Evolutionary conservation across 2,888 invertebrate genomes (phyloP).

Genomic region (Andrena hattorfiana): DNA sequence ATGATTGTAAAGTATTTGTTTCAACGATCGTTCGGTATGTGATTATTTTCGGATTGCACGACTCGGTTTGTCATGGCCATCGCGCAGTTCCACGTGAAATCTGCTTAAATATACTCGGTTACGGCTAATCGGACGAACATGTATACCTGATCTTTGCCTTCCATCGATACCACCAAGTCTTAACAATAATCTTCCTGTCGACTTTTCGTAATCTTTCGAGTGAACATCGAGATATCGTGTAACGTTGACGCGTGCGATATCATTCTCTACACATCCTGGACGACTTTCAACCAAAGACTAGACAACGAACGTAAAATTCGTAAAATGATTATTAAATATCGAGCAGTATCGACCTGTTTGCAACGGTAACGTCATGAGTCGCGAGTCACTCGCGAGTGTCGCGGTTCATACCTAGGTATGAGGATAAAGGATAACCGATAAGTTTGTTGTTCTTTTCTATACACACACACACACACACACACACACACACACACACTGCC

Average conservation of each 20-base stretch:
- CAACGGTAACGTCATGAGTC: neutral
- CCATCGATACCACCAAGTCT: neutral
- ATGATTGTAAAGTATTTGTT: slow-evolving; percentile 59
- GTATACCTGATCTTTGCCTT: neutral
- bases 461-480: neutral
- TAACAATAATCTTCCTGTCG: slow-evolving; percentile 13
- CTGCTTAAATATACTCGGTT: neutral
- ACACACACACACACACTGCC: neutral
- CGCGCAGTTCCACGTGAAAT: neutral
- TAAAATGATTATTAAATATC: too few species aligned
- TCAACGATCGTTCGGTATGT: neutral
- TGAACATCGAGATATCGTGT: neutral
- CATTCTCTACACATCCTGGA: too few species aligned
- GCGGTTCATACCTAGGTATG: neutral
- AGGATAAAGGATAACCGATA: neutral
- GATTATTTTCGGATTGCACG: slow-evolving; percentile 1
- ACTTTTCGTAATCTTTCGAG: neutral
- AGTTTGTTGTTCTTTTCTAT: neutral
- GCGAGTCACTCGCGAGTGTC: neutral
- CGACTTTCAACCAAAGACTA: neutral
- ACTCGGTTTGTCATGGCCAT: neutral
- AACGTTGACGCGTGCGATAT: too few species aligned
- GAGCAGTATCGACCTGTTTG: too few species aligned
- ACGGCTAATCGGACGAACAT: neutral
- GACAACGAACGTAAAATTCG: neutral